Evolutionary conservation across 2,888 invertebrate species (phyloP).

Genomic region (Diabrotica balteata): DNA sequence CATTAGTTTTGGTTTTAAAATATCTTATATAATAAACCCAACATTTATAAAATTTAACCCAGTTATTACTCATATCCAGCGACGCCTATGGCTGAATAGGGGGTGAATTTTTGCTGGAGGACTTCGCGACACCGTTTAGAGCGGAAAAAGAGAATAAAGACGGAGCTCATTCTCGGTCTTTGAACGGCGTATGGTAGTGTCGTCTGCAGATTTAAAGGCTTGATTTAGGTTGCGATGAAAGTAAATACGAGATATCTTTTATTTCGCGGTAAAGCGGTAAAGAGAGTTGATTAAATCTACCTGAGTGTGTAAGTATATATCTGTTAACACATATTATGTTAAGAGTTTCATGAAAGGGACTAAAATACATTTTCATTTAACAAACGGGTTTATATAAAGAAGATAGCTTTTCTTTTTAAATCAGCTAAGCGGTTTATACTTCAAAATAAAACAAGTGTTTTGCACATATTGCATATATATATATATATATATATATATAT

Average conservation of each 20-base stretch:
- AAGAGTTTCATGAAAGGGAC: no score
- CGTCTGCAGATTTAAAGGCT: slow-evolving; percentile 23
- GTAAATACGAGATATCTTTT: slow-evolving; percentile 9
- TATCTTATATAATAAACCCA: no score
- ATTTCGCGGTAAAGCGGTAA: slow-evolving; percentile 2
- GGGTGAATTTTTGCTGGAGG: slow-evolving; percentile 6
- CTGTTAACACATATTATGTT: no score
- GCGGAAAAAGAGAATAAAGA: slow-evolving; percentile 17
- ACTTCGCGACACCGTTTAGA: slow-evolving; percentile 17
- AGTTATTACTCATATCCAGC: no score
- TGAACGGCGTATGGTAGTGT: slow-evolving; percentile 18
- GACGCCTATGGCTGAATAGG: slow-evolving; percentile 5
- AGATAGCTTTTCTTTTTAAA: no score
- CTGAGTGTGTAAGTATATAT: not conserved
- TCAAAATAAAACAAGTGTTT: no score
- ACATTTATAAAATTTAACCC: no score
- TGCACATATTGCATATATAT: no score
- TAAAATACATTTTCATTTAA: not conserved
- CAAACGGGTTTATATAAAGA: not conserved
- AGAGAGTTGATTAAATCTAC: slow-evolving; percentile 7
- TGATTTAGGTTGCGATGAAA: slow-evolving; percentile 22
- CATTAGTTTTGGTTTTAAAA: no score
- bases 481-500: no score
- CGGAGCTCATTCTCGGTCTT: slow-evolving; percentile 21
- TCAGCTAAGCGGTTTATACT: no score